Evolutionary conservation across 2,113 vertebrate species (phyloP).

Genomic region (Echinops telfairi): DNA sequence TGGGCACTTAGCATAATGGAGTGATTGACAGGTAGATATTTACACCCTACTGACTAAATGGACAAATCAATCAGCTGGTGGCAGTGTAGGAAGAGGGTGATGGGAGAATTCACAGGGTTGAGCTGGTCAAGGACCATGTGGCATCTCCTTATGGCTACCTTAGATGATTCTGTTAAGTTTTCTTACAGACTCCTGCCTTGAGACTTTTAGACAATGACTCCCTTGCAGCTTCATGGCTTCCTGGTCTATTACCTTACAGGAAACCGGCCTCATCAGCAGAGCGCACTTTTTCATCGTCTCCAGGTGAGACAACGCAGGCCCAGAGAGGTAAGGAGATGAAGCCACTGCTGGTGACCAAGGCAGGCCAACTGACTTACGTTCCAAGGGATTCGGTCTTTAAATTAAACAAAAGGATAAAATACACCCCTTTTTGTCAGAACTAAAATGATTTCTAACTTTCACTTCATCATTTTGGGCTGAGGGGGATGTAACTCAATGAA

Average conservation of each 20-base stretch:
- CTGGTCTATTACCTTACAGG: neutral
- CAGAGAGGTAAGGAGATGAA: neutral
- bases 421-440: constrained; percentile 82
- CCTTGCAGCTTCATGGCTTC: neutral
- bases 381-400: constrained; percentile 44
- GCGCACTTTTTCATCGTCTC: neutral
- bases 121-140: neutral
- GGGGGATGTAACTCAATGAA: constrained; percentile 85
- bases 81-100: neutral
- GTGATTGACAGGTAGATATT: constrained; percentile 80
- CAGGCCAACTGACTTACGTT: neutral
- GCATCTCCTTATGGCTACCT: neutral
- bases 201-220: neutral
- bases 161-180: neutral
- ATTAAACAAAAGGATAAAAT: constrained; percentile 67
- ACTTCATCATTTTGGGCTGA: constrained; percentile 84
- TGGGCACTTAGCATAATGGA: constrained; percentile 82
- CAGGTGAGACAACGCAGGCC: neutral
- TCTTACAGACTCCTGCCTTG: neutral
- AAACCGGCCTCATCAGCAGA: neutral
- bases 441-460: constrained; percentile 85
- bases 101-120: neutral
- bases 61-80: constrained; percentile 74
- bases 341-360: neutral
- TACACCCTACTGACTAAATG: constrained; percentile 64